Evolutionary conservation across 2,888 invertebrate genomes (phyloP), one percentile per base, ranked within the genome.

Genomic region (Mylabris sibirica): DNA sequence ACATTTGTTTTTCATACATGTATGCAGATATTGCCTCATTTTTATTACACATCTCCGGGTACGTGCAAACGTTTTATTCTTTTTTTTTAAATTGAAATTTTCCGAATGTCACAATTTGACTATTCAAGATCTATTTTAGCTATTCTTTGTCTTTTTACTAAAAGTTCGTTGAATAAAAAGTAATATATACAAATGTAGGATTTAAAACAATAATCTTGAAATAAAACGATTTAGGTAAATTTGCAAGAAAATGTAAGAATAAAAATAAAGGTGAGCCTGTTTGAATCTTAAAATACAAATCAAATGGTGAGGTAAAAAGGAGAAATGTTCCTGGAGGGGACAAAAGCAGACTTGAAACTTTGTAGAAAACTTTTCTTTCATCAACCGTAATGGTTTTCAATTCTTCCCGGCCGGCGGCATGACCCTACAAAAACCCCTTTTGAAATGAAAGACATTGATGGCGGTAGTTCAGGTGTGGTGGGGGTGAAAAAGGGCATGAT

Each of bases 351-450:
- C 83, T 82, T 74, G 78, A 79, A 83, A 83, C 82, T 83, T 82
- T 74, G 81, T 77, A 79, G 80, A 77, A 84, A 85, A 84, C 84
- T 85, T 85, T 85, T 84, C 84, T 84, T 84, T 84, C 84, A 84
- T 84, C 84, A 84, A 80, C 79, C 77, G 84, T 85, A 85, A 84
- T 84, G 83, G 83, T 84, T 84, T 84, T 84, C 84, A 83, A 83
- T 84, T 84, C 84, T 83, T 82, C 75, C 71, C 69, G 75, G 77
- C 76, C 62, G 68, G 70, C 72, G 74, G 72, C 73, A 72, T 72
- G 72, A 72, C 72, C 72, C 70, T 53, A 53, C 20, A 53, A 53
- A 64, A 57, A 72, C 70, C 65, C 68, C 68, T 53, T 53, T 22
- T 53, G 66, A 65, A 68, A 70, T 69, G 65, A 70, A 72, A 73